phyloP scores from a whole-genome alignment of 2,888 invertebrate species.

The Ctenicera cuprea region DNA sequence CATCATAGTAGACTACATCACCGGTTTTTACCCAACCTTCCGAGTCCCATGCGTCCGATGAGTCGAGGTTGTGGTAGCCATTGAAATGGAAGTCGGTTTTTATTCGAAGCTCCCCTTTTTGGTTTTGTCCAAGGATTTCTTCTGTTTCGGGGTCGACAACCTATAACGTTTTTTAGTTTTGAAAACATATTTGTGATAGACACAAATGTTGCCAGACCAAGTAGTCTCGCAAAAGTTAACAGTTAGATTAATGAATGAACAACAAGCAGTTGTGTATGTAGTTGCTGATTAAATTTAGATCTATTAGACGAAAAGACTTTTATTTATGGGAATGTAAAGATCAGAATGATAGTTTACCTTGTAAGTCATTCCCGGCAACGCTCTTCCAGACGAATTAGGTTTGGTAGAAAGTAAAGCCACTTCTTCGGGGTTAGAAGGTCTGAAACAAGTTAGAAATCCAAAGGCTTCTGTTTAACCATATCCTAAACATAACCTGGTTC shows the following conservation, averaged over 20 bases:
- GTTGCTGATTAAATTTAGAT: no score
- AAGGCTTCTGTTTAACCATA: conserved; percentile 3
- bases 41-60: conserved; percentile 70
- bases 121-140: conserved; percentile 71
- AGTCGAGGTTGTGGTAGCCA: conserved; percentile 73
- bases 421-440: not conserved
- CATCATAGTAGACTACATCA: conserved; percentile 74
- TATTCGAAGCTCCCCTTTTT: conserved; percentile 74
- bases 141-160: conserved; percentile 70
- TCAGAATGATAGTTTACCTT: no score
- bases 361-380: not conserved
- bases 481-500: not conserved
- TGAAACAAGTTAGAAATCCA: conserved; percentile 4
- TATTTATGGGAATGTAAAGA: no score
- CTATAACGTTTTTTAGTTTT: no score
- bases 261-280: no score
- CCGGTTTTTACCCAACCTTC: conserved; percentile 75
- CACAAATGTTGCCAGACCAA: no score
- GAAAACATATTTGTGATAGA: no score
- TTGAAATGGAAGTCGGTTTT: conserved; percentile 68
- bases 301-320: no score
- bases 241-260: no score
- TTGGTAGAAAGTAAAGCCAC: not conserved
- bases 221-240: no score
- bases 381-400: not conserved